Percentiles rank a stretch among this genome's conserved stretches.
Evolutionary conservation across 2,888 invertebrate species (phyloP).

Genomic region (Caenorhabditis sp.): DNA sequence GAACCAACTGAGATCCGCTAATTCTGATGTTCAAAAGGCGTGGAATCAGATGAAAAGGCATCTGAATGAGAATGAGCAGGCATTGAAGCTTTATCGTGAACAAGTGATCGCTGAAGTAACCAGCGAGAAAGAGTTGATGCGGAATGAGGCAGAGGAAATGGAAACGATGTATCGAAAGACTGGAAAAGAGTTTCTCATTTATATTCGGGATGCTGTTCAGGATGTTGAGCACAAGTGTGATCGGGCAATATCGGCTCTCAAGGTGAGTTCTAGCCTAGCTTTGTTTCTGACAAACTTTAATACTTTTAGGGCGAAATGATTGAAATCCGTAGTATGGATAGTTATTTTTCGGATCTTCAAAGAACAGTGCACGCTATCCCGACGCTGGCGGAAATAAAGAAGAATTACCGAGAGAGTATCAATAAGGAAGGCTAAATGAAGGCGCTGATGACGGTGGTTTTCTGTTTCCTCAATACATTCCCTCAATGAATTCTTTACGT

Average conservation of each 20-base stretch:
- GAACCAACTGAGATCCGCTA: slow-evolving; percentile 1
- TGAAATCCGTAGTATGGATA: background rate
- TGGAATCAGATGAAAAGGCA: background rate
- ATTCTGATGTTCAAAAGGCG: background rate
- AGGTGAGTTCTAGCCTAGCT: too few relatives aligned
- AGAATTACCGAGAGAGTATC: slow-evolving; percentile 1
- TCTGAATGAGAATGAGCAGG: background rate
- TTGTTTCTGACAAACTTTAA: background rate
- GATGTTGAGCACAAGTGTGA: slow-evolving; percentile 16
- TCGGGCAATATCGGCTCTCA: background rate
- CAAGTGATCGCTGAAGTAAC: background rate
- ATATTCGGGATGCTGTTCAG: slow-evolving; percentile 2
- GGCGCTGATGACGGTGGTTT: background rate
- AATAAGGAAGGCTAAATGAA: background rate
- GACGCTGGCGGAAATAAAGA: slow-evolving; percentile 17
- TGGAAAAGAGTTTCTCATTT: slow-evolving; percentile 9
- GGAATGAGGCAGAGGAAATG: slow-evolving; percentile 18
- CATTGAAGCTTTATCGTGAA: background rate
- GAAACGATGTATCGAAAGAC: slow-evolving; percentile 1
- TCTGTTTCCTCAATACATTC: background rate
- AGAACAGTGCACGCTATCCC: background rate
- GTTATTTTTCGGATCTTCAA: slow-evolving; percentile 3
- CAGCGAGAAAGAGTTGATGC: slow-evolving; percentile 7
- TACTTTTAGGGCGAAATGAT: background rate
- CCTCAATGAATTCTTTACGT: too few relatives aligned